A percentile compares a stretch with the other conserved stretches of the same genome.
Conservation (phyloP, 2,113 vertebrate species). For the Ursus arctos region DNA sequence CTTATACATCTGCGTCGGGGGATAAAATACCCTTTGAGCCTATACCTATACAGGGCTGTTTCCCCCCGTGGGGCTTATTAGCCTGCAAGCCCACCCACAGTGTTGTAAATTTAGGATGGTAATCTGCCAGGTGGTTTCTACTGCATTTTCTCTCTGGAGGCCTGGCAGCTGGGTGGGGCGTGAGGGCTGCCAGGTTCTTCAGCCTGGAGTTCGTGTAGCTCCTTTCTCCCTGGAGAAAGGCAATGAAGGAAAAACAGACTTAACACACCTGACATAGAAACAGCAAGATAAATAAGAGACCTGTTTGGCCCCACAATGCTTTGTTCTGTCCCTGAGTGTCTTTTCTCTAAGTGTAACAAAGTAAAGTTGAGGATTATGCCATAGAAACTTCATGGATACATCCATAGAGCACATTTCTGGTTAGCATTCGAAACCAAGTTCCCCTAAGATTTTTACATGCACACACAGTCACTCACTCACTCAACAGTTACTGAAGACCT, state of each 20-base stretch:
- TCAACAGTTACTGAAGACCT: neutral
- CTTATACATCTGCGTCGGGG: neutral
- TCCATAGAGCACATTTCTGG: neutral
- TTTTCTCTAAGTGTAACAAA: conserved; percentile 31
- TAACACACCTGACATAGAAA: conserved; percentile 30
- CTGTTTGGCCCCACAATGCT: neutral
- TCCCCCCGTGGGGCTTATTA: neutral
- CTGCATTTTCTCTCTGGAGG: neutral
- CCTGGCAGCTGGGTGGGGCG: neutral
- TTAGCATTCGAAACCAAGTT: neutral
- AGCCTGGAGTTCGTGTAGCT: neutral
- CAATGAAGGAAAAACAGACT: neutral
- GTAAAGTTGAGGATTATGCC: neutral
- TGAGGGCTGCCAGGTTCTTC: neutral
- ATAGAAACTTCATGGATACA: neutral
- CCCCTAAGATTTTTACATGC: neutral
- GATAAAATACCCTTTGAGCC: neutral
- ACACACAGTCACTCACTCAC: neutral
- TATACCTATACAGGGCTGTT: neutral
- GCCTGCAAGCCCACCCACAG: neutral
- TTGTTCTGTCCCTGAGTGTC: neutral
- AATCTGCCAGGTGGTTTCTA: neutral
- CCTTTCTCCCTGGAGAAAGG: neutral
- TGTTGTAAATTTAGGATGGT: neutral
- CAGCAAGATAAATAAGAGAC: conserved; percentile 7